phyloP scores from a whole-genome alignment of 1,140 invertebrate species.

The Drosophila melanica region DNA sequence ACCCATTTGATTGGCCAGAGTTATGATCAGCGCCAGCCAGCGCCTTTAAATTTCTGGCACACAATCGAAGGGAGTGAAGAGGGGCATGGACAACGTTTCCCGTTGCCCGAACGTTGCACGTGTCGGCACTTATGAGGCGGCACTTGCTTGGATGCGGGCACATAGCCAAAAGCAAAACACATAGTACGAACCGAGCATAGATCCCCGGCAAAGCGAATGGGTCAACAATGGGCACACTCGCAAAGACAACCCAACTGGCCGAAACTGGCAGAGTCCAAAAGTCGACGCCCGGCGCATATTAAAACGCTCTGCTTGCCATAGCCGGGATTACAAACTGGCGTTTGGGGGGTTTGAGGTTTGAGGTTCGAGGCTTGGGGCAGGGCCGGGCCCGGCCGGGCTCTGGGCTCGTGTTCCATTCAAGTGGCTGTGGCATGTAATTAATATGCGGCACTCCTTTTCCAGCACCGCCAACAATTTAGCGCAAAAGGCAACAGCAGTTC shows the following conservation, averaged over 20 bases:
- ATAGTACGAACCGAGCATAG: background rate
- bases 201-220: conserved; percentile 20
- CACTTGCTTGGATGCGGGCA: conserved; percentile 50
- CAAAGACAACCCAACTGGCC: conserved; percentile 8
- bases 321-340: background rate
- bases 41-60: conserved; percentile 27
- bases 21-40: conserved; percentile 40
- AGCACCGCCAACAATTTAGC: conserved; percentile 50
- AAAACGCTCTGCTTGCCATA: conserved; percentile 28
- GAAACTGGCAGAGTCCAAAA: conserved; percentile 10
- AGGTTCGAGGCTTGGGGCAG: conserved; percentile 10
- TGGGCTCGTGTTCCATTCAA: conserved; percentile 54
- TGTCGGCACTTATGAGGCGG: conserved; percentile 46
- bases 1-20: conserved; percentile 8
- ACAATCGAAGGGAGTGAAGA: background rate
- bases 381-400: conserved; percentile 11
- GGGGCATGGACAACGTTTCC: conserved; percentile 36
- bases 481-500: conserved; percentile 46
- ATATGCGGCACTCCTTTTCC: conserved; percentile 75
- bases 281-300: conserved; percentile 59
- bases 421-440: conserved; percentile 66
- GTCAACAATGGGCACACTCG: conserved; percentile 20
- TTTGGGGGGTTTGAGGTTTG: background rate
- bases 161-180: conserved; percentile 31
- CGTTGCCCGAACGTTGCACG: conserved; percentile 50